Base-by-base conservation (phyloP, 2,888 invertebrate genomes). In the Smittia aterrima region DNA sequence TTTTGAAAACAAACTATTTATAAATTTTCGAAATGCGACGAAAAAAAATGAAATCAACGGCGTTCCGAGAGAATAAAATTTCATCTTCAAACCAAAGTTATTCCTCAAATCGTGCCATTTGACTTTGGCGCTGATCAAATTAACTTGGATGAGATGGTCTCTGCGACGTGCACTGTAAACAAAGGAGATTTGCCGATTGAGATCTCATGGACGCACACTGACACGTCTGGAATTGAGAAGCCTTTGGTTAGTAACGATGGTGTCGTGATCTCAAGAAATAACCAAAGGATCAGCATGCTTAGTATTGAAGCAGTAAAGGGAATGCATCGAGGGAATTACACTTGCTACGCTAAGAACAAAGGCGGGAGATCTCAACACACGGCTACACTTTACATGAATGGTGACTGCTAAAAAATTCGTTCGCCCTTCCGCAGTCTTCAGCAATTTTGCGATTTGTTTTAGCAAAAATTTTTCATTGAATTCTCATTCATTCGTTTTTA, bases 171-270 rank as follows among this genome's bases (percentile, higher is more conserved):
- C 82, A 88, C 89, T 67, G 86, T 90, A 66, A 87, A 87, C 79
- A 91, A 91, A 81, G 92, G 94, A 75, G 93, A 94, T 82, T 87
- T 89, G 78, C 94, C 94, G 1, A 85, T 95, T 76, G 88, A 89
- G 77, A 87, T 92, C 76, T 86, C 86, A 76, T 92, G 92, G 92
- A 82, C 84, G 75, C 85, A 88, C 1, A 16, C 18, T 16, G 67
- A 81, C 0, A 86, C 86, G 32, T 84, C 86, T 78, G 86, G 87
- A 76, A 86, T 86, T 77, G 83, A 80, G 79, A 83, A 83, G 16
- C 84, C 88, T 77, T 80, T 84, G 66, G 84, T 83, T 78, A 85
- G 84, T 78, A 87, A 87, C 76, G 81, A 87, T 79, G 88, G 87
- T 78, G 87, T 89, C 75, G 82, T 87, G 71, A 82, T 88, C 64